Base-by-base conservation (phyloP, 2,113 vertebrate species). In the Taurulus bubalis region DNA sequence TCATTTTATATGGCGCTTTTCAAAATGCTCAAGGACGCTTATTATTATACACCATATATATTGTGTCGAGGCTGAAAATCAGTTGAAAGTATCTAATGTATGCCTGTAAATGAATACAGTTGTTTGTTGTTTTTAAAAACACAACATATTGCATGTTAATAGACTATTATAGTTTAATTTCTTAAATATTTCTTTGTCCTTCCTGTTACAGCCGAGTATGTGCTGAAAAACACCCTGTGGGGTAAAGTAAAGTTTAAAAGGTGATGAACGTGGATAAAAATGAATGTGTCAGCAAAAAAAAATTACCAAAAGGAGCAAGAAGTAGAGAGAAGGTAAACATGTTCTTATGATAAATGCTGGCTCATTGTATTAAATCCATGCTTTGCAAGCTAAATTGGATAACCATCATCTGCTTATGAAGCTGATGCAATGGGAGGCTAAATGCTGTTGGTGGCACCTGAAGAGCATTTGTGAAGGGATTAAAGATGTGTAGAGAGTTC, bases 401-500 rank as follows among this genome's bases (percentile, higher is more conserved):
- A 63, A 58, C 8, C 58, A 26, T 42, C 18, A 32, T 8, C 18
- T 64, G 49, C 28, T 26, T 6, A 24, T 63, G 64, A 9, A 60
- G 60, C 18, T 71, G 36, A 47, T 51, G 56, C 56, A 66, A 59
- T 40, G 15, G 68, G 63, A 45, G 70, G 32, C 73, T 75, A 75
- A 58, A 55, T 58, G 65, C 36, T 69, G 22, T 20, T 59, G 68
- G 69, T 30, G 15, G 40, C 45, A 65, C 36, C 38, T 70, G 16
- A 6, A 58, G 34, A 4, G 40, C 67, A 53, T 76, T 85, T 84
- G 62, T 36, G 59, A 53, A 67, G 30, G 49, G 71, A 56, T 71
- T n/a, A 74, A 71, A 38, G 14, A 75, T 55, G 9, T 9, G 2
- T 6, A 55, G 22, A 71, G 28, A 40, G 26, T 72, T 64, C 63